Conservation (phyloP, 2,797 vertebrate genomes). For the Hapalemur alaotrensis region DNA sequence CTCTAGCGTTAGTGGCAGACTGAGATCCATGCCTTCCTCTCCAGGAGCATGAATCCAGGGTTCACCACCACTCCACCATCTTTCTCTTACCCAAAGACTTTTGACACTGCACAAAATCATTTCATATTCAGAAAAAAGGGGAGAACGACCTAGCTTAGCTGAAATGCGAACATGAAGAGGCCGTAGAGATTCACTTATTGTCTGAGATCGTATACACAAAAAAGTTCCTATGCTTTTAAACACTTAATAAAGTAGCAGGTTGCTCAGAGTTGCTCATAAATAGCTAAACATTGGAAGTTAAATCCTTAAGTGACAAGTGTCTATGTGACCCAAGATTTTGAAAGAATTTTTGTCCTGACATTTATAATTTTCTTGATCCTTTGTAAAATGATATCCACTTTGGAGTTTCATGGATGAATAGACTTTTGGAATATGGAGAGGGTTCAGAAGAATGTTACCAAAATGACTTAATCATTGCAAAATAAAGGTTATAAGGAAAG, state of each 20-base stretch:
- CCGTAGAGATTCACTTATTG: background rate
- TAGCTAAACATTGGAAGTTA: background rate
- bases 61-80: no score
- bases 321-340: background rate
- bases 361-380: slow-evolving; percentile 26
- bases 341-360: background rate
- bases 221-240: background rate
- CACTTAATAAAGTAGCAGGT: background rate
- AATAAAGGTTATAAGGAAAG: slow-evolving; percentile 59
- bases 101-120: background rate
- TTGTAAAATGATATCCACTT: background rate
- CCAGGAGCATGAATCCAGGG: no score
- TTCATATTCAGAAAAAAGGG: background rate
- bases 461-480: slow-evolving; percentile 55
- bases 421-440: background rate
- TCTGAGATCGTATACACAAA: background rate
- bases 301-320: background rate
- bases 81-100: background rate
- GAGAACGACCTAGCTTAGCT: background rate
- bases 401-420: background rate
- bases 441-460: slow-evolving; percentile 31
- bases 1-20: no score
- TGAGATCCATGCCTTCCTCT: no score
- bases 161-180: background rate
- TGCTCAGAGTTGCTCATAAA: background rate